Conservation (phyloP, 2,888 invertebrate genomes). For the Amiota mariae region DNA sequence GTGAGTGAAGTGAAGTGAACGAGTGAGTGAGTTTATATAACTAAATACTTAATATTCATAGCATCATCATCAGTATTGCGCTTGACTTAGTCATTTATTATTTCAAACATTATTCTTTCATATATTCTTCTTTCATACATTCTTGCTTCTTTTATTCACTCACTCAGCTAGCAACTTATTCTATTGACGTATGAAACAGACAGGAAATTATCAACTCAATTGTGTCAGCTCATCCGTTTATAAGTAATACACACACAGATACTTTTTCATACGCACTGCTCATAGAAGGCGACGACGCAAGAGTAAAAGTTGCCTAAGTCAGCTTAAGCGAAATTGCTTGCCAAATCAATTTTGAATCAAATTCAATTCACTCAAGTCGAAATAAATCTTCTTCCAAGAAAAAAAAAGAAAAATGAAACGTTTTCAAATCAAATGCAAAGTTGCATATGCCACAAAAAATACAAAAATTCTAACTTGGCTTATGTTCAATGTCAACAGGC, state of each 20-base stretch:
- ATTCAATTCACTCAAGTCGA: conserved; percentile 12
- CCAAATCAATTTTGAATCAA: neutral
- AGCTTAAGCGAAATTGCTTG: neutral
- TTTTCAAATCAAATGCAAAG: conserved; percentile 7
- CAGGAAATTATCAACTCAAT: too few species aligned
- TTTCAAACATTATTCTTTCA: neutral
- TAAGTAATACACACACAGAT: neutral
- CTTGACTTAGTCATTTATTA: neutral
- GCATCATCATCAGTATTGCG: neutral
- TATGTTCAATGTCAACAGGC: conserved; percentile 21
- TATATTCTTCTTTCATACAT: too few species aligned
- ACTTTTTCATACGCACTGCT: neutral
- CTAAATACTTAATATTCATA: conserved; percentile 1
- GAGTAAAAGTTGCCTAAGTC: neutral
- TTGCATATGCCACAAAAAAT: conserved; percentile 18
- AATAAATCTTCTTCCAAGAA: neutral
- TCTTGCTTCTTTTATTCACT: neutral
- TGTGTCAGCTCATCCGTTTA: too few species aligned
- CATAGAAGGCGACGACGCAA: neutral
- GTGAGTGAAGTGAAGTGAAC: neutral
- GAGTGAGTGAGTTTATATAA: neutral
- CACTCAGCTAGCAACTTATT: too few species aligned
- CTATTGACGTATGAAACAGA: too few species aligned
- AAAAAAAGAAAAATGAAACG: neutral
- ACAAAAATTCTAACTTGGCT: neutral